These are phyloP conservation scores for Propithecus deckenii DNA, from an alignment of 2,797 vertebrate species.

Conservation along the genomic window DNA sequence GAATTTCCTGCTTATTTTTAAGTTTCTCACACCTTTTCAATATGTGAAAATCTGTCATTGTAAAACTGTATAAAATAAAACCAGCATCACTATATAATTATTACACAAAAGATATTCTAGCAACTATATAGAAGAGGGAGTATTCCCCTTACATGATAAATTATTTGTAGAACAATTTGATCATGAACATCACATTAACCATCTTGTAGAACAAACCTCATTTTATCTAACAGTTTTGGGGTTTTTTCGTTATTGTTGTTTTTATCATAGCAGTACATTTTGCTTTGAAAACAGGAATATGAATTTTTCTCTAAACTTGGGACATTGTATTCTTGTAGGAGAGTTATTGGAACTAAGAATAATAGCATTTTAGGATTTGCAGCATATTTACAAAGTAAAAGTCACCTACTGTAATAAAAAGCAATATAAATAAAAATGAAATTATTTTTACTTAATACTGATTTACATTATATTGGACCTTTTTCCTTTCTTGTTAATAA, in stretches of 20 bases:
- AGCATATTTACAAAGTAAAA: constrained; percentile 28
- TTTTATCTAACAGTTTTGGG: constrained; percentile 1
- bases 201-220: neutral
- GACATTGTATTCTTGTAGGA: neutral
- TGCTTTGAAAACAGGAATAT: constrained; percentile 44
- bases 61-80: constrained; percentile 15
- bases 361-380: constrained; percentile 37
- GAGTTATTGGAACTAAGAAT: constrained; percentile 52
- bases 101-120: neutral
- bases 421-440: neutral
- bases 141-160: neutral
- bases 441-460: constrained; percentile 26
- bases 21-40: constrained; percentile 26
- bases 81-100: constrained; percentile 18
- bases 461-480: neutral
- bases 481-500: constrained; percentile 42
- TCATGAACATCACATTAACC: neutral
- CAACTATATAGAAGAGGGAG: neutral
- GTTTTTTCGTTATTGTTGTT: neutral
- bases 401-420: constrained; percentile 47
- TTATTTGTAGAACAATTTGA: constrained; percentile 35
- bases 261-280: neutral
- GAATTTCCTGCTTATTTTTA: constrained; percentile 42
- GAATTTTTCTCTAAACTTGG: constrained; percentile 37
- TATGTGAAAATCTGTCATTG: neutral